A percentile compares a stretch with the other conserved stretches of the same genome.
Conservation (phyloP, 2,797 vertebrate genomes). For the Pipistrellus nathusii region DNA sequence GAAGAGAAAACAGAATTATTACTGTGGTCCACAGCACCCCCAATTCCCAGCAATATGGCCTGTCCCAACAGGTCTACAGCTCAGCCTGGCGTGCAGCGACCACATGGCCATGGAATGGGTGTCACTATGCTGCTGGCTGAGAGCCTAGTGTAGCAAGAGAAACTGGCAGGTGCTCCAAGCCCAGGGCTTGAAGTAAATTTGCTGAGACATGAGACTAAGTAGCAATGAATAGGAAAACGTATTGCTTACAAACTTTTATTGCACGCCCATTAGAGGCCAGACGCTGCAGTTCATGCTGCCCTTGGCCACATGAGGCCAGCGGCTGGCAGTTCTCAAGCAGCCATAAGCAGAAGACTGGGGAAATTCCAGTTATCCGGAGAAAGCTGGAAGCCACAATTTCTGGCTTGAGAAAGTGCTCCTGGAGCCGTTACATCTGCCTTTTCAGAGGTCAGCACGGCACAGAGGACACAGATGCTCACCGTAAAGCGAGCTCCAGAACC, state of each 20-base stretch:
- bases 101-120: rapidly evolving
- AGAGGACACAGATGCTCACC: not conserved
- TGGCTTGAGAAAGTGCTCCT: slow-evolving; percentile 50
- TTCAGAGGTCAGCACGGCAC: slow-evolving; percentile 40
- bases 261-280: slow-evolving; percentile 20
- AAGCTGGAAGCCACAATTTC: slow-evolving; percentile 53
- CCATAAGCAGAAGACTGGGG: slow-evolving; percentile 19
- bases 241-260: not conserved
- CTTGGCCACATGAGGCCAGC: slow-evolving; percentile 13
- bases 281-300: not conserved
- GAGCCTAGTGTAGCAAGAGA: not conserved
- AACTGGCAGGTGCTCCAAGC: not conserved
- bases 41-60: not conserved
- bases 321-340: slow-evolving; percentile 48
- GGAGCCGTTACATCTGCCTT: slow-evolving; percentile 17
- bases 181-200: not conserved
- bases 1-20: slow-evolving; percentile 79
- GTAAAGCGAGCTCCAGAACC: not conserved
- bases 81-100: not conserved
- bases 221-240: not conserved
- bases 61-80: not conserved
- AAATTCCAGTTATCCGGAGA: slow-evolving; percentile 19
- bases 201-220: not conserved
- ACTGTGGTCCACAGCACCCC: slow-evolving; percentile 17
- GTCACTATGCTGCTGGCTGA: not conserved